These are phyloP conservation scores for Battus philenor DNA, from an alignment of 1,140 invertebrate species.

Conservation along the genomic window DNA sequence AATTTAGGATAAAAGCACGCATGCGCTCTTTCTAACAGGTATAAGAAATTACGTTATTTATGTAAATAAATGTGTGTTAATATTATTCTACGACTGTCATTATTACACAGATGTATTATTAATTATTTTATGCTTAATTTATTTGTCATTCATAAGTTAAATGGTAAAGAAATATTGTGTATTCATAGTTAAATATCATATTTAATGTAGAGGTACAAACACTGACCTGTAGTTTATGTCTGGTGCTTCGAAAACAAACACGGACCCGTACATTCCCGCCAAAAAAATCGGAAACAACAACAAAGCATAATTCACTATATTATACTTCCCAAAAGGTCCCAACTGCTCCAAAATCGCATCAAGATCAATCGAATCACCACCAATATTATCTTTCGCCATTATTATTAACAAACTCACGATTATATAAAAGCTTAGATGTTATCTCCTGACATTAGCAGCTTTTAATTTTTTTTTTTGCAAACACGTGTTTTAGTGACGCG, in stretches of 20 bases:
- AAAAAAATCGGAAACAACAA: slow-evolving; percentile 58
- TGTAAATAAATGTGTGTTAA: not conserved
- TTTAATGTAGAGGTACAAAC: not conserved
- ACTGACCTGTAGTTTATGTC: slow-evolving; percentile 61
- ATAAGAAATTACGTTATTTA: too few relatives aligned
- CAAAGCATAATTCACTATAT: slow-evolving; percentile 59
- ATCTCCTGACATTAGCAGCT: not conserved
- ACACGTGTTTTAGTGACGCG: slow-evolving; percentile 14
- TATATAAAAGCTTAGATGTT: slow-evolving; percentile 14
- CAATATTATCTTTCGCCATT: slow-evolving; percentile 45
- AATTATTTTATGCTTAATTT: not conserved
- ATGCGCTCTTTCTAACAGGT: too few relatives aligned
- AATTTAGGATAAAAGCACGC: too few relatives aligned
- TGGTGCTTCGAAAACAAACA: slow-evolving; percentile 58
- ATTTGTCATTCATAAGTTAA: not conserved
- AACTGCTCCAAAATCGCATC: slow-evolving; percentile 49
- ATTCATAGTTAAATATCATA: not conserved
- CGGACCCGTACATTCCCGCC: slow-evolving; percentile 62
- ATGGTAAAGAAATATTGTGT: slow-evolving; percentile 2
- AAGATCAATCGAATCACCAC: slow-evolving; percentile 24
- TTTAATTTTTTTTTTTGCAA: not conserved
- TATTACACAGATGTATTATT: not conserved
- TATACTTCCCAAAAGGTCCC: slow-evolving; percentile 58
- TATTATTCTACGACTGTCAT: not conserved
- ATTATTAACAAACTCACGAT: slow-evolving; percentile 15